Evolutionary conservation across 1,140 invertebrate species (phyloP).

Genomic region (Drosophila orena): DNA sequence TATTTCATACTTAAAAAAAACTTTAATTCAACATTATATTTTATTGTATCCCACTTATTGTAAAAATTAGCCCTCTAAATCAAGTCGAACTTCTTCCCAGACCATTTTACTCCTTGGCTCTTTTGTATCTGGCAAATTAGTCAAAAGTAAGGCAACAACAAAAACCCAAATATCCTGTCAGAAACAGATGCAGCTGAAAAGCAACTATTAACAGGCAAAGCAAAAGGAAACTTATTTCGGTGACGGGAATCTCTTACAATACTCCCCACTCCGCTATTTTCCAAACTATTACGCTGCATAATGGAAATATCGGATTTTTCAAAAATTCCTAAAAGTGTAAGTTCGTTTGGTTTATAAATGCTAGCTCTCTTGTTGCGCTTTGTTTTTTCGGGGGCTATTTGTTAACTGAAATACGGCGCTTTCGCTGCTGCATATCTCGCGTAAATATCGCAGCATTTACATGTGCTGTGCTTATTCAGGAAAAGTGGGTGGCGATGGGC

Average conservation of each 20-base stretch:
- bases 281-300: neutral
- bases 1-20: neutral
- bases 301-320: too few species aligned
- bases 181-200: slow-evolving; percentile 18
- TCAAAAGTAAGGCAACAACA: slow-evolving; percentile 47
- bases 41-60: neutral
- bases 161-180: slow-evolving; percentile 51
- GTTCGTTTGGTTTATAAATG: neutral
- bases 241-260: neutral
- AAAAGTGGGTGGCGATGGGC: neutral
- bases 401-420: slow-evolving; percentile 66
- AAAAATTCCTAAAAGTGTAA: too few species aligned
- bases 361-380: neutral
- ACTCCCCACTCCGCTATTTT: neutral
- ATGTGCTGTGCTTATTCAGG: slow-evolving; percentile 13
- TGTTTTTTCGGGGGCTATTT: slow-evolving; percentile 18
- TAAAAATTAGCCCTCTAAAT: slow-evolving; percentile 38
- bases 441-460: slow-evolving; percentile 62
- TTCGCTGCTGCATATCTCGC: slow-evolving; percentile 58
- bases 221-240: neutral
- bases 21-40: neutral
- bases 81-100: slow-evolving; percentile 21
- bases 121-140: slow-evolving; percentile 23
- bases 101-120: slow-evolving; percentile 11
- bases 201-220: neutral